Evolutionary conservation across 2,113 vertebrate genomes (phyloP), one percentile per base, ranked within the genome.

Genomic region (Xiphophorus couchianus): DNA sequence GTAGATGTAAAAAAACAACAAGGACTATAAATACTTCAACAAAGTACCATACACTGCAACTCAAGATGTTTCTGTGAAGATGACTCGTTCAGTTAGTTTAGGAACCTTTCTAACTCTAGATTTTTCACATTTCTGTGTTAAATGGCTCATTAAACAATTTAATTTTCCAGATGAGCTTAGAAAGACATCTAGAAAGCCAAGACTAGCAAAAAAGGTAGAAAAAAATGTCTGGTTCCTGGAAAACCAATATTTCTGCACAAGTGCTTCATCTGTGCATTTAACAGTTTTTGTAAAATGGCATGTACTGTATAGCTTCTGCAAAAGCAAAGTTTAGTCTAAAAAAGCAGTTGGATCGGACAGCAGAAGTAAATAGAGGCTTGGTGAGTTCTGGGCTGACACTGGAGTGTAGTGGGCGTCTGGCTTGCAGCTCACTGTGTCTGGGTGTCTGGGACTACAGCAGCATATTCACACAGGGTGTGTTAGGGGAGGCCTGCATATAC

Each of bases 391-490:
- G 86, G 88, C 82, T 89, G 77, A 90, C 88, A 90, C 92, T 91
- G 90, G 93, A 93, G 92, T 87, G 78, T 89, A 92, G 93, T 94
- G 93, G 93, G 93, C 84, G 92, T 93, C 91, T 94, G 93, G 93
- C 92, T 93, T 84, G 33, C 80, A 86, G 76, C 89, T 93, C 78
- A 51, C 86, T 78, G 84, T 85, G 88, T 91, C 89, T 84, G 83
- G 82, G 89, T 80, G 90, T 92, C 91, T 94, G 89, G 88, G 91
- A 89, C 84, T 85, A 71, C 90, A 90, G 91, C 88, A 91, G 91
- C 88, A 85, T 86, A 89, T 87, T 91, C 86, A 86, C 90, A 91
- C 90, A 88, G 85, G 89, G 89, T 89, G 88, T 70, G 63, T 33
- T 73, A 83, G 80, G 60, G 83, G 60, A 86, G 39, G 76, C 69